These are phyloP conservation scores for Thereva unica DNA, from an alignment of 2,888 invertebrate species.

Conservation along the genomic window DNA sequence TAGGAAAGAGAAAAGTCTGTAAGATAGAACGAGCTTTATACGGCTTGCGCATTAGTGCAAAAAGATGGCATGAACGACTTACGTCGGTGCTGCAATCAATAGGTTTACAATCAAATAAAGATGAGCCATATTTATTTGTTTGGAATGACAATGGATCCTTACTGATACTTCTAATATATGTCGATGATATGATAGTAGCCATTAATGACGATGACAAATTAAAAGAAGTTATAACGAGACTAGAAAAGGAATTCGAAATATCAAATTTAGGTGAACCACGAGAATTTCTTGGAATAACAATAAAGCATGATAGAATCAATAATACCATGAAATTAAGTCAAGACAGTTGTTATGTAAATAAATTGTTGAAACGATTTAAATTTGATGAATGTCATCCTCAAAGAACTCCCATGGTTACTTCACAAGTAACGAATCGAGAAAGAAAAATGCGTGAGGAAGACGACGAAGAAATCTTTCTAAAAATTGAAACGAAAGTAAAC, in stretches of 20 bases:
- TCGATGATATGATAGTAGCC: conserved; percentile 7
- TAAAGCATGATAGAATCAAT: neutral
- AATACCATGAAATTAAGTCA: neutral
- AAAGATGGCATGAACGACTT: neutral
- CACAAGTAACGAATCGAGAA: neutral
- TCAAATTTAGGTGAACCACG: conserved; percentile 2
- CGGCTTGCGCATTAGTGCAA: neutral
- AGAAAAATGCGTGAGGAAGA: neutral
- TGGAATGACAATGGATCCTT: too few relatives aligned
- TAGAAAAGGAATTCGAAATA: neutral
- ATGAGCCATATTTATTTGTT: neutral
- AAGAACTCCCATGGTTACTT: conserved; percentile 1
- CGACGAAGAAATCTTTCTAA: neutral
- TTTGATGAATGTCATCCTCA: neutral
- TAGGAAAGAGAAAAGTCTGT: neutral
- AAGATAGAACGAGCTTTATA: neutral
- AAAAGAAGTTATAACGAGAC: neutral
- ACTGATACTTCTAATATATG: neutral
- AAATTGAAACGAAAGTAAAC: neutral
- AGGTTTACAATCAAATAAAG: neutral
- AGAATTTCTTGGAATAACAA: neutral
- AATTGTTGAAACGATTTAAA: neutral
- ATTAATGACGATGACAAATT: neutral
- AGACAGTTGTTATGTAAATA: neutral
- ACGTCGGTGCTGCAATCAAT: neutral